Base-by-base conservation (phyloP, 2,888 invertebrate species). In the Bhutanitis thaidina region DNA sequence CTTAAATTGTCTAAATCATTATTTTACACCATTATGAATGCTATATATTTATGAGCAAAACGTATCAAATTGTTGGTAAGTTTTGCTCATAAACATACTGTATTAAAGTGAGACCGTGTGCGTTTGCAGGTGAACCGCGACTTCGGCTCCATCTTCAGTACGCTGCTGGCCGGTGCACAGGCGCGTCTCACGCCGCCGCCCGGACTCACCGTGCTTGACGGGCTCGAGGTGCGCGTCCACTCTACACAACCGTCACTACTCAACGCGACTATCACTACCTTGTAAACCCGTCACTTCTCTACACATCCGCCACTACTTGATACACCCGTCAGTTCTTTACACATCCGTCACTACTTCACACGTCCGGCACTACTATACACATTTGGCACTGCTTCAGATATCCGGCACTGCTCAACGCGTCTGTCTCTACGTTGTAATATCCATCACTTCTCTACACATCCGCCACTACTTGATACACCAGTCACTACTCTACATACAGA, bases 61-160 rank as follows among this genome's bases (percentile, higher is more conserved):
- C n/a, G n/a, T n/a, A n/a, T n/a, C n/a, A n/a, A n/a, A n/a, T n/a
- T n/a, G n/a, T n/a, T n/a, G 20, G 20, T 20, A 20, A 20, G 13
- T 34, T n/a, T 34, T 10, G n/a, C n/a, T n/a, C n/a, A n/a, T n/a
- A n/a, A n/a, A n/a, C n/a, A n/a, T n/a, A n/a, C n/a, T n/a, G n/a
- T n/a, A n/a, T n/a, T n/a, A n/a, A n/a, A n/a, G n/a, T n/a, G n/a
- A n/a, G n/a, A n/a, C n/a, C 2, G 14, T 25, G 8, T 20, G 14
- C 10, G 4, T 39, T 1, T 14, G 27, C 52, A 60, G 55, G 97
- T 99, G 0, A 97, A 97, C 74, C 90, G 92, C 71, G 98, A 99
- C 89, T 99, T 99, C 80, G 96, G 97, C 8, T 95, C 96, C 27
- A 99, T 99, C 75, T 99, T 99, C 86, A 93, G 94, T 55, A 94